Conservation (phyloP, 2,888 invertebrate species). For the Lasioglossum malachurum region DNA sequence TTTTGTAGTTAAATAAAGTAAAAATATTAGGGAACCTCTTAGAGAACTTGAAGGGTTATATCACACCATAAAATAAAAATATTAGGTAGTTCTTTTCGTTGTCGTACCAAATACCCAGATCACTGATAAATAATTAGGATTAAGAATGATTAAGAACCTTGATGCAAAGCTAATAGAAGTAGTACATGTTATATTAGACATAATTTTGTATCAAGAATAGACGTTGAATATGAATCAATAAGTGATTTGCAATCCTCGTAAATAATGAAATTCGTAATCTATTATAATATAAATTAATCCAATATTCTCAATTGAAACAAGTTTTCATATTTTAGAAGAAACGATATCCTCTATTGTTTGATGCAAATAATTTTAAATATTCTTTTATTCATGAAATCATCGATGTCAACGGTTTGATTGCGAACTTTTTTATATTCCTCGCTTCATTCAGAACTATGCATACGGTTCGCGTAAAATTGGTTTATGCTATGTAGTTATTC, state of each 20-base stretch:
- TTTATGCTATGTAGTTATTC: neutral
- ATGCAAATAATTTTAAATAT: neutral
- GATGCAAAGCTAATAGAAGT: neutral
- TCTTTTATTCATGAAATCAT: constrained; percentile 12
- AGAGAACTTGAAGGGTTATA: neutral
- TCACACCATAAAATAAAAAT: neutral
- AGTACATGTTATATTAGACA: neutral
- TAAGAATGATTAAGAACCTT: neutral
- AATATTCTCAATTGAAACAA: neutral
- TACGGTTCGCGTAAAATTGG: neutral
- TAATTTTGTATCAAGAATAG: neutral
- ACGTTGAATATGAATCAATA: neutral
- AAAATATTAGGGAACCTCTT: neutral
- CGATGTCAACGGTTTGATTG: neutral
- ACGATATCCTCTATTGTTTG: neutral
- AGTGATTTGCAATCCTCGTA: neutral
- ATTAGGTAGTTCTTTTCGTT: neutral
- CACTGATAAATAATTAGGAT: neutral
- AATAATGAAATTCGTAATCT: neutral
- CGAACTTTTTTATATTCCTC: neutral
- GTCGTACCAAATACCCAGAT: neutral
- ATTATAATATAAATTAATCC: neutral
- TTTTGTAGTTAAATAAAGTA: neutral
- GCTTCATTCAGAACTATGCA: neutral
- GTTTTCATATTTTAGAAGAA: neutral